Conservation (phyloP, 2,113 vertebrate genomes). For the Crotalus tigris region DNA sequence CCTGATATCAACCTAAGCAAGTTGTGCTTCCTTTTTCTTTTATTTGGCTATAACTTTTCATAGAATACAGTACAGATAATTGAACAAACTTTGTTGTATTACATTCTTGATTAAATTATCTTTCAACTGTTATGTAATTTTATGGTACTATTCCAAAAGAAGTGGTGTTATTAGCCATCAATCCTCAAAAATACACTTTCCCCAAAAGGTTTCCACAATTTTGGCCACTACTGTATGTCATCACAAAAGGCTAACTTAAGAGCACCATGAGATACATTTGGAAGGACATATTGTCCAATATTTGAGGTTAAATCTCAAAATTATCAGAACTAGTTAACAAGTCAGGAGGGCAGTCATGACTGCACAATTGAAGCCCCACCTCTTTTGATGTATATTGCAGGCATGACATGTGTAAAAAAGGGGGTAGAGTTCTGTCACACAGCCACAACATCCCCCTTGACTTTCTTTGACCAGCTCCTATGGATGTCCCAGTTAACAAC, state of each 20-base stretch:
- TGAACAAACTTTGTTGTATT: no score
- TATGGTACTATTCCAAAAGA: no score
- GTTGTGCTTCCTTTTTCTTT: no score
- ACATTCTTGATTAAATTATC: no score
- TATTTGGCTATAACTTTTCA: no score
- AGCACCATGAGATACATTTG: not conserved
- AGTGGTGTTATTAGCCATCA: no score
- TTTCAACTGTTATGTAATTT: no score
- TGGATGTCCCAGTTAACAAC: conserved; percentile 28
- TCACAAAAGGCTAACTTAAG: not conserved
- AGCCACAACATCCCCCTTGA: not conserved
- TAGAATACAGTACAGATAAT: no score
- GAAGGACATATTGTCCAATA: not conserved
- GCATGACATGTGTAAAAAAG: not conserved
- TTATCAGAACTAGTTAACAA: not conserved
- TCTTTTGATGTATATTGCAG: not conserved
- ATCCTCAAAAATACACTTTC: no score
- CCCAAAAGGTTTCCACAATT: no score
- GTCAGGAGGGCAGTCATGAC: not conserved
- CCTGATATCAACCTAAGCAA: no score
- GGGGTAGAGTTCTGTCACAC: not conserved
- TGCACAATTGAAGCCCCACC: not conserved
- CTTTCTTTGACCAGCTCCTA: not conserved
- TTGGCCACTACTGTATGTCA: no score
- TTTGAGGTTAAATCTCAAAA: not conserved